phyloP scores from a whole-genome alignment of 1,140 invertebrate species.

The Trichomalopsis sarcophagae region DNA sequence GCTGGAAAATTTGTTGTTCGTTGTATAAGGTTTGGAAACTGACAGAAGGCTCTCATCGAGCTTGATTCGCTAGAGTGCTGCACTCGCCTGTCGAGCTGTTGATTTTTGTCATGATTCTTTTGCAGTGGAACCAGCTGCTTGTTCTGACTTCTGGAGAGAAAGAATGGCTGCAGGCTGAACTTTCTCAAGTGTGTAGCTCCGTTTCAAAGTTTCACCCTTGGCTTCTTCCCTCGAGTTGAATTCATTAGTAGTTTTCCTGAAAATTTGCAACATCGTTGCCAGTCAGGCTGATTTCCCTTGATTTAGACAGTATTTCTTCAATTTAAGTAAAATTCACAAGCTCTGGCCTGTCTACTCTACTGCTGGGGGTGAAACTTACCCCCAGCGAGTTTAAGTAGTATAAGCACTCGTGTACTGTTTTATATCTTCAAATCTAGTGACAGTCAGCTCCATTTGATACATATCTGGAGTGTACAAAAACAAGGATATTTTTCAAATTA shows the following conservation, averaged over 20 bases:
- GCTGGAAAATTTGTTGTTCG: too few relatives aligned
- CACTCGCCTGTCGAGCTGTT: background rate
- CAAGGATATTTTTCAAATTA: slow-evolving; percentile 37
- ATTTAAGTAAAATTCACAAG: background rate
- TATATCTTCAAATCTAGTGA: background rate
- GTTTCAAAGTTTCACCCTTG: background rate
- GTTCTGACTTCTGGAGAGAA: background rate
- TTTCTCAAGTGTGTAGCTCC: background rate
- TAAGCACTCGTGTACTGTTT: background rate
- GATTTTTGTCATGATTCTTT: background rate
- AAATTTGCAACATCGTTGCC: too few relatives aligned
- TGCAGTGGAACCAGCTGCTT: background rate
- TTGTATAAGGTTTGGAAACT: too few relatives aligned
- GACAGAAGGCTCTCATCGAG: background rate
- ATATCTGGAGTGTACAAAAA: background rate
- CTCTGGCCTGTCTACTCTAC: background rate
- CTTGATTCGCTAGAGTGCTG: background rate
- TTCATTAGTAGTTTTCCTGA: background rate
- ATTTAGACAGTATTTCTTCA: background rate
- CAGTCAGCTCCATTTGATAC: background rate
- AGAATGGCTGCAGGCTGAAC: background rate
- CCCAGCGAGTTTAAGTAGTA: slow-evolving; percentile 4
- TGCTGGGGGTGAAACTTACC: background rate
- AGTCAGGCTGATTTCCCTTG: background rate
- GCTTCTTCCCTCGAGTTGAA: background rate